A percentile compares a stretch with the other conserved stretches of the same genome.
Conservation (phyloP, 2,113 vertebrate genomes). For the Jacana jacana region DNA sequence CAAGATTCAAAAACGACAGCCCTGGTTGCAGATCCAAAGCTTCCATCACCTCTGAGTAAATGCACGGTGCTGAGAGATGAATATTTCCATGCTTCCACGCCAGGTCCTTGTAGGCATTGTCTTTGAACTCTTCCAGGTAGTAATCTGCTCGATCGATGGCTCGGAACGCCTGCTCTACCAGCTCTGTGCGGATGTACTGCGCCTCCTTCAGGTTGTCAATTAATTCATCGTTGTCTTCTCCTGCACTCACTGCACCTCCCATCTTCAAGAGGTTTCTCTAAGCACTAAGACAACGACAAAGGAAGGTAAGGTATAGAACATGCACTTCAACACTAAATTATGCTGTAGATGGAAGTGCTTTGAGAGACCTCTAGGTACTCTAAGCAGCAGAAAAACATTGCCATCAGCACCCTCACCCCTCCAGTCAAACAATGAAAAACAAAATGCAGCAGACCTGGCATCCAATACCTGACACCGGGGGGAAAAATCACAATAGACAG, state of each 20-base stretch:
- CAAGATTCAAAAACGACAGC: slow-evolving; percentile 94
- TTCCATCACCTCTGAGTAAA: slow-evolving; percentile 99
- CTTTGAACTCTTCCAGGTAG: slow-evolving; percentile 95
- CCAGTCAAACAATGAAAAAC: neutral
- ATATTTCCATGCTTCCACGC: slow-evolving; percentile 98
- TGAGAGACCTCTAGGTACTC: neutral
- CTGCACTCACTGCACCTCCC: slow-evolving; percentile 96
- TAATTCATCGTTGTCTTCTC: slow-evolving; percentile 96
- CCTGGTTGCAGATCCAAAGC: slow-evolving; percentile 93
- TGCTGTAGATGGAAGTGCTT: neutral
- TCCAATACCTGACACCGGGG: neutral
- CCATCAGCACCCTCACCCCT: neutral
- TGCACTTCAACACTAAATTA: neutral
- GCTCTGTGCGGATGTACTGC: slow-evolving; percentile 91
- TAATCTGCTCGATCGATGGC: slow-evolving; percentile 95
- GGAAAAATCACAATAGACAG: neutral
- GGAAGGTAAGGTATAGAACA: neutral
- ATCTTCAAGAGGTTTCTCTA: slow-evolving; percentile 67
- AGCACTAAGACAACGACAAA: neutral
- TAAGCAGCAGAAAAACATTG: neutral
- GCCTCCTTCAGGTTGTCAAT: slow-evolving; percentile 97
- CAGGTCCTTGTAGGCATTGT: slow-evolving; percentile 96
- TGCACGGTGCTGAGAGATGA: slow-evolving; percentile 95
- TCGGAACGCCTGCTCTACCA: slow-evolving; percentile 93
- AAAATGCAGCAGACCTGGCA: neutral